phyloP scores from a whole-genome alignment of 2,113 vertebrate genomes.

The Ophthalmolycus amberensis region DNA sequence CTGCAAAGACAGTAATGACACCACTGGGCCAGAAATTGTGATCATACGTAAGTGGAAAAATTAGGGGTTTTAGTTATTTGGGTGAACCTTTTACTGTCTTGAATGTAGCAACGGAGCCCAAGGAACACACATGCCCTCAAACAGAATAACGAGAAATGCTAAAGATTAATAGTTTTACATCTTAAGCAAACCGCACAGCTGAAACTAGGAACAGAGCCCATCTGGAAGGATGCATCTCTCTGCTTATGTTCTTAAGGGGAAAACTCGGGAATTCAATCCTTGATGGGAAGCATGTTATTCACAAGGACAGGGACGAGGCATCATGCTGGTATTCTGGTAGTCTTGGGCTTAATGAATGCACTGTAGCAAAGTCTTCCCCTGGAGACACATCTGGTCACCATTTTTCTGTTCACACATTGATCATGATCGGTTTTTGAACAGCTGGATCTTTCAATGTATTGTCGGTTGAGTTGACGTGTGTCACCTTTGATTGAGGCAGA shows the following conservation, averaged over 20 bases:
- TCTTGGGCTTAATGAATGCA: conserved; percentile 25
- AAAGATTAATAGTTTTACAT: not conserved
- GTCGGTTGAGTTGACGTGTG: conserved; percentile 59
- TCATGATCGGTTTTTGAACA: conserved; percentile 44
- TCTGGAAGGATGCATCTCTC: not conserved
- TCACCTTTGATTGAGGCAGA: conserved; percentile 72
- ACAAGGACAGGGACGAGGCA: conserved; percentile 16
- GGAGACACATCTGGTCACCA: conserved; percentile 32
- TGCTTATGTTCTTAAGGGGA: not conserved
- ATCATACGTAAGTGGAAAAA: not conserved
- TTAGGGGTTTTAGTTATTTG: not conserved
- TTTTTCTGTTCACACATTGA: conserved; percentile 24
- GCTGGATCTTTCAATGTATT: conserved; percentile 44
- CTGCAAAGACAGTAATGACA: not conserved
- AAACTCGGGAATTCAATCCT: not conserved
- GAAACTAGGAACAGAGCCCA: not conserved
- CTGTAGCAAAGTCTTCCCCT: conserved; percentile 1
- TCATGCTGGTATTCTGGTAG: conserved; percentile 7
- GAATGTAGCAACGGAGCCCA: not conserved
- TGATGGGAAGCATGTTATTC: not conserved
- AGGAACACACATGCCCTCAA: not conserved
- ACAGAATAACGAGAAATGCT: not conserved
- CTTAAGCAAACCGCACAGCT: not conserved
- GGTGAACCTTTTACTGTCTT: not conserved
- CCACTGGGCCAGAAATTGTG: not conserved